Evolutionary conservation across 2,797 vertebrate species (phyloP).

Genomic region (Calcarius lapponicus): DNA sequence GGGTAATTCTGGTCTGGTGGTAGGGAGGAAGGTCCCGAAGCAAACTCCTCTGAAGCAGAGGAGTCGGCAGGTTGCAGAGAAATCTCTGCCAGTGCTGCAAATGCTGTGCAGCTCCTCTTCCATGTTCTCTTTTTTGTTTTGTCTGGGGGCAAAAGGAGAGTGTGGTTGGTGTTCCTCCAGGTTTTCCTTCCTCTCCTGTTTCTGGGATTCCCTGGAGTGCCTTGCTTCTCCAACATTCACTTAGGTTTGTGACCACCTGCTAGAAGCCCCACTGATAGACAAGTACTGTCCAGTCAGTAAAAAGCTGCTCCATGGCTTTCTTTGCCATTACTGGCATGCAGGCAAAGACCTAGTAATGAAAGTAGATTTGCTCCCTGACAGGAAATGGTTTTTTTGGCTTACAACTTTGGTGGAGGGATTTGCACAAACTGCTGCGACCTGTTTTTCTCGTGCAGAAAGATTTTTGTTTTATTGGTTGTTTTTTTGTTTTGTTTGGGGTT

Average conservation of each 20-base stretch:
- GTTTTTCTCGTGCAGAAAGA: neutral
- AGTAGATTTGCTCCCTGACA: neutral
- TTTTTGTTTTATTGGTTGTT: neutral
- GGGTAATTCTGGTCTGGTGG: neutral
- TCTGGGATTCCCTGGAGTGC: neutral
- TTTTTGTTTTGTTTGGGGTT: neutral
- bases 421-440: neutral
- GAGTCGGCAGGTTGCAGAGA: fast-evolving
- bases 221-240: neutral
- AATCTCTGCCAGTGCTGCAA: neutral
- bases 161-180: neutral
- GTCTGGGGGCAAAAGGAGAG: neutral
- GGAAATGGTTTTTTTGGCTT: neutral
- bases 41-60: neutral
- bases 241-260: neutral
- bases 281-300: neutral
- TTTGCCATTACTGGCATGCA: neutral
- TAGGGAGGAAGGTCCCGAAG: neutral
- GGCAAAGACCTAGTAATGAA: neutral
- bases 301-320: neutral
- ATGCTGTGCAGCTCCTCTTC: fast-evolving
- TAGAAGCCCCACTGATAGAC: neutral
- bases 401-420: neutral
- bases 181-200: neutral
- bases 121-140: neutral